Conservation (phyloP, 2,797 vertebrate species). For the Thamnophis elegans region DNA sequence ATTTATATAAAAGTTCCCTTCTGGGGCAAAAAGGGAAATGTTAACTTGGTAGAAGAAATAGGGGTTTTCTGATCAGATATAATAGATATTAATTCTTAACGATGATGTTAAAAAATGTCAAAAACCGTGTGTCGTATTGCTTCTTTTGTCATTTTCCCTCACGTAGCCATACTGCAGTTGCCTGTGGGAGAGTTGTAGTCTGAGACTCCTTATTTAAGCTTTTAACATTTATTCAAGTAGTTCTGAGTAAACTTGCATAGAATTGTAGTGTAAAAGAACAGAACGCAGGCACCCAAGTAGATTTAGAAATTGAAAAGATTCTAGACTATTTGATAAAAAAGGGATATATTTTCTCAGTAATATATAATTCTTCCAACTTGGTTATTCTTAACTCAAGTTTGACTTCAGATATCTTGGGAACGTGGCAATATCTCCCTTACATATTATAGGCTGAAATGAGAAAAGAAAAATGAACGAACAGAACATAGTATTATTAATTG, state of each 20-base stretch:
- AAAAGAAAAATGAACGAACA: background rate
- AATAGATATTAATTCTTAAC: background rate
- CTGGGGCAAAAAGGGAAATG: background rate
- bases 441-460: slow-evolving; percentile 71
- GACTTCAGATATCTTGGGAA: slow-evolving; percentile 76
- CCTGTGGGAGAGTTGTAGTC: background rate
- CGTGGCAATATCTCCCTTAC: slow-evolving; percentile 80
- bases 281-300: background rate
- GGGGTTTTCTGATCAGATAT: background rate
- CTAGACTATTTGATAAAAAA: background rate
- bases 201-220: background rate
- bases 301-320: background rate
- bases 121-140: background rate
- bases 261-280: background rate
- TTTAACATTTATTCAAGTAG: background rate
- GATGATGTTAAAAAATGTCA: background rate
- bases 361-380: background rate
- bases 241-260: background rate
- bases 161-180: background rate
- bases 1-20: background rate
- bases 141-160: background rate
- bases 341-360: background rate
- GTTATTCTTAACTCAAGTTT: slow-evolving; percentile 67
- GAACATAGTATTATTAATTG: background rate
- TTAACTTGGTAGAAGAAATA: background rate